Evolutionary conservation across 2,797 vertebrate species (phyloP).

Genomic region (Clarias platycephalus): DNA sequence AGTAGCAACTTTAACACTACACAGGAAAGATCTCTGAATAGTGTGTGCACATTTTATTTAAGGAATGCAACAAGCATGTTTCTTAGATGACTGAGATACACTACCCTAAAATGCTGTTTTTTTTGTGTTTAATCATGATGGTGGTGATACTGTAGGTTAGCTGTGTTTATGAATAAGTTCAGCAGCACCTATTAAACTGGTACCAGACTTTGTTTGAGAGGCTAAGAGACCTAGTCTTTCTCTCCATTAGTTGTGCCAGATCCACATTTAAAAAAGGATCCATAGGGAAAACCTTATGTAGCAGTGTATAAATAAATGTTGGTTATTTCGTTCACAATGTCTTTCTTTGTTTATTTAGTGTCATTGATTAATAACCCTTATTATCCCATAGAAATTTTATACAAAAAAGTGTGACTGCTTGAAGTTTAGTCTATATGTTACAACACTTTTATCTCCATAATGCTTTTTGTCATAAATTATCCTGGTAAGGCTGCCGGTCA

Average conservation of each 20-base stretch:
- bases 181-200: constrained; percentile 24
- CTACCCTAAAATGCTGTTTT: constrained; percentile 30
- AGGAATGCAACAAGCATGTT: constrained; percentile 52
- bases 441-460: neutral
- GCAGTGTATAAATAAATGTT: constrained; percentile 74
- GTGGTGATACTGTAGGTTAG: constrained; percentile 25
- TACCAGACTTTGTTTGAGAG: neutral
- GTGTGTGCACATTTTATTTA: constrained; percentile 40
- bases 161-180: constrained; percentile 30
- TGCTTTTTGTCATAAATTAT: neutral
- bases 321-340: constrained; percentile 60
- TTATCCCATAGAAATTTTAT: neutral
- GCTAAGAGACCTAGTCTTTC: neutral
- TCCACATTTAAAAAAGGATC: constrained; percentile 36
- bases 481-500: neutral
- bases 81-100: constrained; percentile 11
- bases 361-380: neutral
- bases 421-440: neutral
- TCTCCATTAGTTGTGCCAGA: constrained; percentile 34
- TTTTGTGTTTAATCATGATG: constrained; percentile 32
- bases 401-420: neutral
- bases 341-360: constrained; percentile 15
- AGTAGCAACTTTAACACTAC: constrained; percentile 28
- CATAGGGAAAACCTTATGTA: constrained; percentile 57
- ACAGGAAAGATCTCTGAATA: constrained; percentile 17